Conservation (phyloP, 2,888 invertebrate species). For the Meloe dianella region DNA sequence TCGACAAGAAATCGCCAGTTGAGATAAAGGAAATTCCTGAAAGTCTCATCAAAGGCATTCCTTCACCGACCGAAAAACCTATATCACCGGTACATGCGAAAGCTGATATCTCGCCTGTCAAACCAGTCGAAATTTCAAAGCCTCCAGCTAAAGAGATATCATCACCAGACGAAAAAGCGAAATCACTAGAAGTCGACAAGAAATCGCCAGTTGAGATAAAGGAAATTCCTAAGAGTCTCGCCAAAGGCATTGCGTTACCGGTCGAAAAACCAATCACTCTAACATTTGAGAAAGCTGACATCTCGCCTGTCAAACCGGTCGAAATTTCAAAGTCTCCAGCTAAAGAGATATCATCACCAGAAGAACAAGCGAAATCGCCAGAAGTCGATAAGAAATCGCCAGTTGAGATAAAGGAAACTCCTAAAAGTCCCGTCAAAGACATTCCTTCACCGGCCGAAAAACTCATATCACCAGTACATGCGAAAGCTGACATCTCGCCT, state of each 20-base stretch:
- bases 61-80: neutral
- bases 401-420: neutral
- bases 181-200: neutral
- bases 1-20: conserved; percentile 6
- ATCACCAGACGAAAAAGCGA: conserved; percentile 4
- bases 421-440: conserved; percentile 30
- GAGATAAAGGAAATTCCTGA: neutral
- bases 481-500: neutral
- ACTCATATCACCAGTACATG: neutral
- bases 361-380: conserved; percentile 8
- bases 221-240: neutral
- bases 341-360: neutral
- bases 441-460: neutral
- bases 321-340: neutral
- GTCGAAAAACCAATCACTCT: neutral
- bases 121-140: conserved; percentile 1
- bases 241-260: neutral
- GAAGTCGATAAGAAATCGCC: conserved; percentile 13
- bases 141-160: neutral
- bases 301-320: neutral
- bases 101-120: conserved; percentile 8
- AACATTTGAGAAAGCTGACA: neutral
- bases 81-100: neutral
- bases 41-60: conserved; percentile 31
- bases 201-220: neutral